Base-by-base conservation (phyloP, 2,113 vertebrate species). In the Manacus vitellinus region DNA sequence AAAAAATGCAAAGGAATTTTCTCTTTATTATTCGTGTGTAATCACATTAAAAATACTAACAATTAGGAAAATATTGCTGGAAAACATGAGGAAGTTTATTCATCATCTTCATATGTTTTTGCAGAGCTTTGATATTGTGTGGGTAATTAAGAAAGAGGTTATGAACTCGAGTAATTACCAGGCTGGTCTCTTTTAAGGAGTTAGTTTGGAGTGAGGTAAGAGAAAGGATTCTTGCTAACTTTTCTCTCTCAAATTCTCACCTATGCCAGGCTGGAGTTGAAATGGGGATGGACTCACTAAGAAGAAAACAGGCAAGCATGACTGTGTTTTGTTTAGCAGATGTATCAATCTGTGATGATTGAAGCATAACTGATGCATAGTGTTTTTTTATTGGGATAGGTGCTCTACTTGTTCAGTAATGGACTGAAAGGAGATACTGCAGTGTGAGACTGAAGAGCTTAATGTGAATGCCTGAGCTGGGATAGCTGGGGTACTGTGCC, bases 81-180 rank as follows among this genome's bases (percentile, higher is more conserved):
- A 71, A 72, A 90, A 35, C 39, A 65, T 8, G 17, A 76, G 14
- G 23, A 20, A 68, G 25, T 47, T 88, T 90, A 54, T 94, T 81
- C 44, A 25, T 18, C 67, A 24, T 37, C 30, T 68, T 76, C 35
- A 4, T 59, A 21, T 52, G 12, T 68, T 87, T 63, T 84, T 78
- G n/a, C 31, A 75, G 49, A 68, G 31, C 41, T 92, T 92, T 85
- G 20, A 43, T 79, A 91, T 20, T 44, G 23, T 10, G 19, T 28
- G 41, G 58, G 31, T 52, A 92, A 91, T 87, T 78, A 74, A 68
- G 70, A 72, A 81, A 59, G 47, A 44, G 43, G 3, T 85, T 85
- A 43, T 87, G 73, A 87, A 74, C 49, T 65, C 13, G n/a, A 62
- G 62, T 77, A 81, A 72, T 72, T 71, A 28, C 59, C 9, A 33